Base-by-base conservation (phyloP, 2,888 invertebrate species). In the Nasonovia ribisnigri region DNA sequence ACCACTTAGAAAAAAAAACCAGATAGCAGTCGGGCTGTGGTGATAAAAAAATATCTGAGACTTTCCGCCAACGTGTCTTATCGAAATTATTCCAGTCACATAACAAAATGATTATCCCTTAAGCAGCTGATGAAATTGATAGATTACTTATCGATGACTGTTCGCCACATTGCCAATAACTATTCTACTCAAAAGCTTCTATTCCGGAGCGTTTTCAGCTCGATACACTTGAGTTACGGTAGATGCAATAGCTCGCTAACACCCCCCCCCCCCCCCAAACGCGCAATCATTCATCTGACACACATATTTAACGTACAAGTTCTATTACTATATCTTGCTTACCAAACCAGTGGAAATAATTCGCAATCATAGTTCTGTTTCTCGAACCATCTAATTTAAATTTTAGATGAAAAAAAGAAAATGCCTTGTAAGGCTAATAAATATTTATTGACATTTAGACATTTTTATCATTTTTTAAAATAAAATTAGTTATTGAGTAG, bases 121-220 rank as follows among this genome's bases (percentile, higher is more conserved):
- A 77, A 77, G 36, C 36, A 77, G 36, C 77, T 20, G 77, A 77
- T 36, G 36, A 77, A 77, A 77, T 77, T 77, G 77, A 77, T 77
- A 77, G 77, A 77, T 36, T 77, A 77, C 77, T 77, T 77, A 77
- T 77, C 77, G 77, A 77, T 77, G 77, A 36, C 77, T 77, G 42
- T 77, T 77, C 36, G 8, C 77, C 20, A 3, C 77, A 36, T 77
- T 8, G 36, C 20, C 77, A 57, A 57, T 77, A 77, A 77, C 77
- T 77, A 36, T 77, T 77, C 36, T 36, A 77, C 77, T 77, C 77
- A 36, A 20, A 67, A 36, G 36, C 77, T 77, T 77, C 36, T 36
- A 36, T 77, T 5, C 20, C 36, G 20, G 20, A 36, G 36, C 36
- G 36, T 77, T 77, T 77, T 77, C 77, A 77, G 36, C 36, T 42